Base-by-base conservation (phyloP, 23 tunicate species). In the Clavelina lepadiformis region DNA sequence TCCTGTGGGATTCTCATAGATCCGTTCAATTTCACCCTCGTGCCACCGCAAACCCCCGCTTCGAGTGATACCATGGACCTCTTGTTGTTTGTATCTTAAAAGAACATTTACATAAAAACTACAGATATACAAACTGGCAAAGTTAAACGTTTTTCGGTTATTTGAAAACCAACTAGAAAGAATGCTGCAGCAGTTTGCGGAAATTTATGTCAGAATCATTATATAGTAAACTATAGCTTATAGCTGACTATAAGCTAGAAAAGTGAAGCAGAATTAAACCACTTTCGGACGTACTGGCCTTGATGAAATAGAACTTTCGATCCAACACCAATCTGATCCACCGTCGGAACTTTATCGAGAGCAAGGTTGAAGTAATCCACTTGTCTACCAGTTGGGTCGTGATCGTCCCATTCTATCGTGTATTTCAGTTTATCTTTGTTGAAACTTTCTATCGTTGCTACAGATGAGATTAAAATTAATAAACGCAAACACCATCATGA, bases 331-430 rank as follows among this genome's bases (percentile, higher is more conserved):
- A 91, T 65, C 47, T 71, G 77, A 32, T 91, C 98, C 15, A 30
- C 64, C 5, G 70, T 24, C 11, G 98, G 98, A 23, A 82, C 72
- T 54, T 33, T 58, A 53, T 88, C 96, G 11, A 81, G 35, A 37
- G 96, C 98, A 1, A 91, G 67, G 36, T 91, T 76, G 70, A 15
- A 77, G 55, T 91, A 91, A 67, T 91, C 80, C 1, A 91, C 62
- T 27, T 38, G 57, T 31, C 93, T 69, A 2, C 98, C 98, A 23
- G 98, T 82, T 6, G 98, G 98, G 50, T 91, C 98, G 30, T 63
- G 51, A 58, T 91, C 98, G 53, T 84, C 98, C 98, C 98, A 84
- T 53, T 91, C 92, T 4, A 91, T 91, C 36, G 98, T 91, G 68
- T 91, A 91, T 21, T 72, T 56, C 54, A 91, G 50, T 4, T 75